Evolutionary conservation across 2,888 invertebrate genomes (phyloP).

Genomic region (Embidobia sp.): DNA sequence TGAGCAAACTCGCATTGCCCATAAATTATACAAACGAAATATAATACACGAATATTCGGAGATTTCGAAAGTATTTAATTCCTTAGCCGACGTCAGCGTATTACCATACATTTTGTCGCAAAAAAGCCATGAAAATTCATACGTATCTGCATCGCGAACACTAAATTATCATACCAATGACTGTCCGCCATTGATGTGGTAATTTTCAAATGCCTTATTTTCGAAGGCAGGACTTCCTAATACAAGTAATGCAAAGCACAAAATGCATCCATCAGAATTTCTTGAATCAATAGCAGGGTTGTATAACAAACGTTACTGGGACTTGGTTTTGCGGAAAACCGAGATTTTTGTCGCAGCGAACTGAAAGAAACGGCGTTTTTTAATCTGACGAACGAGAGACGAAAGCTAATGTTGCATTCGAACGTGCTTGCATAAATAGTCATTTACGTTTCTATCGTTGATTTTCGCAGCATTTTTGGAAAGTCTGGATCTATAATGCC

Average conservation of each 20-base stretch:
- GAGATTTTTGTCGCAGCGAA: no score
- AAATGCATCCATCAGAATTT: no score
- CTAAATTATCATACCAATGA: slow-evolving; percentile 25
- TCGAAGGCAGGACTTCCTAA: background rate
- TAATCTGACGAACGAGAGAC: background rate
- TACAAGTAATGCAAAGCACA: no score
- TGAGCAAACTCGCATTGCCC: no score
- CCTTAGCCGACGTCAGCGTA: background rate
- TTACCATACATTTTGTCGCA: slow-evolving; percentile 12
- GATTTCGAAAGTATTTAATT: background rate
- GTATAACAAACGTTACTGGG: no score
- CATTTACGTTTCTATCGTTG: slow-evolving; percentile 47
- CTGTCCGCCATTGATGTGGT: slow-evolving; percentile 22
- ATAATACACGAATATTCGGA: no score
- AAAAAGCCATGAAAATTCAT: slow-evolving; percentile 18
- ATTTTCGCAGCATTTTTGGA: slow-evolving; percentile 53
- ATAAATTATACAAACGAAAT: no score
- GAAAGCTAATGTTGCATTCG: background rate
- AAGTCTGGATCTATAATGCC: slow-evolving; percentile 53
- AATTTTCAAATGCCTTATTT: slow-evolving; percentile 7
- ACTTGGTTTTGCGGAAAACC: no score
- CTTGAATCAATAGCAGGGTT: background rate
- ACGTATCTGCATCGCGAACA: slow-evolving; percentile 5
- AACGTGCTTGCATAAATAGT: slow-evolving; percentile 37
- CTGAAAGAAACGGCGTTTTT: no score